phyloP scores from a whole-genome alignment of 2,113 vertebrate genomes.

The Zosterops hypoxanthus region DNA sequence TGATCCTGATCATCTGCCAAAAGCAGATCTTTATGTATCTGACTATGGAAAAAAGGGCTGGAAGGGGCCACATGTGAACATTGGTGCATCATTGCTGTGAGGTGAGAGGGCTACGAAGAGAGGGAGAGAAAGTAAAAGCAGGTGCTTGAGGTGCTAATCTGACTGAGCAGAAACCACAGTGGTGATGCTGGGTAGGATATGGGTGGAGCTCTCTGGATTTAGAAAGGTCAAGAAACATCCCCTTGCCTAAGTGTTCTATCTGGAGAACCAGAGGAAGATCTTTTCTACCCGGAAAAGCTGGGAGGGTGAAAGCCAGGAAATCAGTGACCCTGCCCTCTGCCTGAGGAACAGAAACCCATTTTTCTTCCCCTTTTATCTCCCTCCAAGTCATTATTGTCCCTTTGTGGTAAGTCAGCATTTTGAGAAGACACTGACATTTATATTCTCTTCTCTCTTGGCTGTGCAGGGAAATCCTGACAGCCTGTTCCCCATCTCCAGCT shows the following conservation, averaged over 20 bases:
- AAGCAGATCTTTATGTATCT: not conserved
- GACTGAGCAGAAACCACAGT: not conserved
- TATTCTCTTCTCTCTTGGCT: not conserved
- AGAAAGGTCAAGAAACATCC: not conserved
- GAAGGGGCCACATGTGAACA: not conserved
- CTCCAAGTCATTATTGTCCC: not conserved
- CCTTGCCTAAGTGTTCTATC: not conserved
- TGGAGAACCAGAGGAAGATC: not conserved
- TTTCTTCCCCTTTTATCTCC: not conserved
- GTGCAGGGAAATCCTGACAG: rapidly evolving
- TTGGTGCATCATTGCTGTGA: not conserved
- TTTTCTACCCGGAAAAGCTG: not conserved
- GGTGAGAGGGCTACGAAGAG: not conserved
- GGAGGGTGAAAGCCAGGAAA: not conserved
- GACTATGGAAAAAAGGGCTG: not conserved
- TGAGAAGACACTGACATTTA: not conserved
- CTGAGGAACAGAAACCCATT: not conserved
- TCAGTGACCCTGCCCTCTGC: not conserved
- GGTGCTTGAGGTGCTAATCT: not conserved
- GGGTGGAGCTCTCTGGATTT: not conserved
- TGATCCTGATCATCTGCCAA: not conserved
- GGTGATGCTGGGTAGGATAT: not conserved
- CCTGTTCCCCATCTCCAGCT: rapidly evolving
- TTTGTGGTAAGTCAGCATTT: not conserved
- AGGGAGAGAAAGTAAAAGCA: not conserved